Percentiles rank a stretch among this genome's conserved stretches.
Evolutionary conservation across 1,140 invertebrate species (phyloP).

Genomic region (Zaprionus davidi): DNA sequence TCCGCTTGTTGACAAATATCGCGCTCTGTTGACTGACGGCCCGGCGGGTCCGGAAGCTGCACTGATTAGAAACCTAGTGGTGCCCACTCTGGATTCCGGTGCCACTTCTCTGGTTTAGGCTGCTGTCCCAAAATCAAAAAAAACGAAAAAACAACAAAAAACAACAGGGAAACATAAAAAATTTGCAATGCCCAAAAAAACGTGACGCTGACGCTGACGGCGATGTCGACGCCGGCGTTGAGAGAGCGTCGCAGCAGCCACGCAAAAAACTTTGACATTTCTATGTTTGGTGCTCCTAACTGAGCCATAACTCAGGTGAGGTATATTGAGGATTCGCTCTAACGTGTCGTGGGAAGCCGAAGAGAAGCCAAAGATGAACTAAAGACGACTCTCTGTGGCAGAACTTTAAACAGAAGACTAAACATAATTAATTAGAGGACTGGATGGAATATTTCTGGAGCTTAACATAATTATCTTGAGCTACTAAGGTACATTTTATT

Average conservation of each 20-base stretch:
- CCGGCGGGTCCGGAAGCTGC: constrained; percentile 64
- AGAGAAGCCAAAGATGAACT: too few species aligned
- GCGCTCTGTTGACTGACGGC: constrained; percentile 70
- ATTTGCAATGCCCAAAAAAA: constrained; percentile 1
- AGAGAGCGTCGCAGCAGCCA: constrained; percentile 8
- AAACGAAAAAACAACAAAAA: neutral
- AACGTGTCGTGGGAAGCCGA: neutral
- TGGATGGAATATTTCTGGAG: neutral
- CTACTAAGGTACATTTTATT: neutral
- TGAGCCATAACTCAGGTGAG: constrained; percentile 28
- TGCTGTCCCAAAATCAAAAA: neutral
- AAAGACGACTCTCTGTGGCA: too few species aligned
- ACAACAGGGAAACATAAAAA: neutral
- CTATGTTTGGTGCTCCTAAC: constrained; percentile 30
- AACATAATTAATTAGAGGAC: too few species aligned
- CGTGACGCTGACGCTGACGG: neutral
- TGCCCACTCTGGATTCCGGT: constrained; percentile 50
- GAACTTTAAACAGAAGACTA: too few species aligned
- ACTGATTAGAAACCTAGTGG: constrained; percentile 79
- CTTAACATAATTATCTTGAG: neutral
- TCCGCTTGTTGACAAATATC: constrained; percentile 82
- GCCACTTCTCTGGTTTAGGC: constrained; percentile 2
- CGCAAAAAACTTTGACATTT: constrained; percentile 51
- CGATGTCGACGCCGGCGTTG: too few species aligned
- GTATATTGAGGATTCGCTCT: constrained; percentile 20